These are phyloP conservation scores for Plodia interpunctella DNA, from an alignment of 1,140 invertebrate species.

Conservation along the genomic window DNA sequence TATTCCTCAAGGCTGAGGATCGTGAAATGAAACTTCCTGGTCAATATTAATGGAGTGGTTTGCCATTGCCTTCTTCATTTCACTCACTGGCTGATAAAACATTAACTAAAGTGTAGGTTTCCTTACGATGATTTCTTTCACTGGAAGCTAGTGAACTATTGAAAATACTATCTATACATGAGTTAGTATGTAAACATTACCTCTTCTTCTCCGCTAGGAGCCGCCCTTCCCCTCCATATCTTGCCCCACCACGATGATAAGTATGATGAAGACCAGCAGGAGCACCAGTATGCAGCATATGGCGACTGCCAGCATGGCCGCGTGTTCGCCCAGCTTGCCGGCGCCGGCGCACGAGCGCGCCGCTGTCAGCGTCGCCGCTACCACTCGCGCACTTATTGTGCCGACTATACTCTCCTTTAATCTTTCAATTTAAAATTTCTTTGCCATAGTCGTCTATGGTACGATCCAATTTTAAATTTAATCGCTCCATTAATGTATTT, in stretches of 20 bases:
- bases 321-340: slow-evolving; percentile 75
- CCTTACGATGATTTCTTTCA: too few relatives aligned
- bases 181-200: slow-evolving; percentile 24
- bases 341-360: slow-evolving; percentile 51
- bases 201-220: slow-evolving; percentile 59
- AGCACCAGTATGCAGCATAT: slow-evolving; percentile 87
- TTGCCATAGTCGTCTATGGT: neutral
- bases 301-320: slow-evolving; percentile 85
- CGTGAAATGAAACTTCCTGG: too few relatives aligned
- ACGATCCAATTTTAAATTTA: slow-evolving; percentile 15
- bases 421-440: neutral
- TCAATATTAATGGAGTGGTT: too few relatives aligned
- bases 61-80: too few relatives aligned
- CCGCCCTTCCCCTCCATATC: slow-evolving; percentile 80
- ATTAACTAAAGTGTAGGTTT: too few relatives aligned
- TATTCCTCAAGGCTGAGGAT: too few relatives aligned
- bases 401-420: neutral
- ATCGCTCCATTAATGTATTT: slow-evolving; percentile 12
- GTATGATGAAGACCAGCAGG: slow-evolving; percentile 85
- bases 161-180: too few relatives aligned
- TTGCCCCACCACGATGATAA: slow-evolving; percentile 87
- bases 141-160: too few relatives aligned
- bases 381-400: slow-evolving; percentile 48
- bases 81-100: too few relatives aligned
- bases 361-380: slow-evolving; percentile 46